A percentile compares a stretch with the other conserved stretches of the same genome.
Evolutionary conservation across 2,888 invertebrate genomes (phyloP).

Genomic region (Branchinecta sandiegonensis): DNA sequence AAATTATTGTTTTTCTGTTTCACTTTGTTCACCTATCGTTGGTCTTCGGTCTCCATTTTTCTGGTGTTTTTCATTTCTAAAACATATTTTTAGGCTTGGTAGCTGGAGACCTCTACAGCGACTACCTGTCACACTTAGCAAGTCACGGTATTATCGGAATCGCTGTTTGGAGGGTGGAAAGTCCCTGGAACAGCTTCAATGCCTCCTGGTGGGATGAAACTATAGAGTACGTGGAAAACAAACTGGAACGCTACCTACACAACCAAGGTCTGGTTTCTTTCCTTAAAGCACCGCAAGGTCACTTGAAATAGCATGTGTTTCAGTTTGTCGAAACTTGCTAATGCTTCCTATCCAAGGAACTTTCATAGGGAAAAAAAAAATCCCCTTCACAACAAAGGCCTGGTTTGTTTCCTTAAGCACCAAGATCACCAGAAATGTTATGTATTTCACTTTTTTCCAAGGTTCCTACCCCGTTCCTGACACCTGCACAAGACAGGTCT

Average conservation of each 20-base stretch:
- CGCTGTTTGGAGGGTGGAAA: constrained; percentile 26
- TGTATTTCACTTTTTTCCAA: too few relatives aligned
- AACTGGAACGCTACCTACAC: constrained; percentile 19
- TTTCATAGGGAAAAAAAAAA: too few relatives aligned
- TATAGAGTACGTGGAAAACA: constrained; percentile 19
- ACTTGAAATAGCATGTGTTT: too few relatives aligned
- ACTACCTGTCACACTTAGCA: constrained; percentile 21
- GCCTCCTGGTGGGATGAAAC: constrained; percentile 18
- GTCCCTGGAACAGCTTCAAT: constrained; percentile 25
- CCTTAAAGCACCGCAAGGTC: too few relatives aligned
- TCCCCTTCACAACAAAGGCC: constrained; percentile 20
- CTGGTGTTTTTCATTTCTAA: neutral
- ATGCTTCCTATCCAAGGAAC: too few relatives aligned
- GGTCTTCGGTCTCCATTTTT: too few relatives aligned
- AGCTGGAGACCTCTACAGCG: constrained; percentile 18
- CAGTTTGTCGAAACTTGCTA: too few relatives aligned
- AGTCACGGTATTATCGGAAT: constrained; percentile 25
- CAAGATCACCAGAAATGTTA: too few relatives aligned
- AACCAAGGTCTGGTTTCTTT: neutral
- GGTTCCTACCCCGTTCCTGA: too few relatives aligned
- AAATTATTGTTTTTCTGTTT: neutral
- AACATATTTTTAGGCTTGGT: constrained; percentile 14
- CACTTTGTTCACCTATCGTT: neutral
- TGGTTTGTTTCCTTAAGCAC: too few relatives aligned
- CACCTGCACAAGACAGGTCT: too few relatives aligned